Base-by-base conservation (phyloP, 2,888 invertebrate species). In the Epinotia ramella region DNA sequence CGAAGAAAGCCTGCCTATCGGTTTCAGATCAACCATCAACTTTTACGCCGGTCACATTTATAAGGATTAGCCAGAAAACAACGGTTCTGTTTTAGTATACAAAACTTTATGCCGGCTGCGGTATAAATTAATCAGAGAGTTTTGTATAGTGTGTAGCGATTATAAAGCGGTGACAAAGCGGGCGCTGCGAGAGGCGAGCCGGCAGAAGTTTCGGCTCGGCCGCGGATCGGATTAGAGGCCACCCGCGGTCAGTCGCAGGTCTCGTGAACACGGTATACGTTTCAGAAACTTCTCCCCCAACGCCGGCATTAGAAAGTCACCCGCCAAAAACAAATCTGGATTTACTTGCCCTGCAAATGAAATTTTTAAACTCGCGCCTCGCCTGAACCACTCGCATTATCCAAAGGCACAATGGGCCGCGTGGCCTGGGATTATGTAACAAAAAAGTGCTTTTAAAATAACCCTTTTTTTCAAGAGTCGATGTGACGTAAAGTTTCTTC, bases 281-380 rank as follows among this genome's bases (percentile, higher is more conserved):
- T 94, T 93, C 91, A 93, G 89, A 91, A 93, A 94, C 90, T 94
- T 94, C 90, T 87, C 86, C 86, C 82, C 76, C 82, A 85, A 84
- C 83, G 84, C 81, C 82, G 86, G 91, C 93, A 93, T 94, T 94
- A 94, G 92, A 90, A 93, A 94, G 93, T 92, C 94, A 93, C 89
- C 91, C 88, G 84, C 84, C 85, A 87, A 76, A 79, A 79, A 90
- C 92, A 92, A 92, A 93, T 93, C 91, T 89, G 93, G 91, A 90
- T 91, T 93, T 91, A 89, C 88, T 89, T 86, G 84, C 84, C 84
- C 83, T 90, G 91, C 81, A 87, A 91, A 89, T 92, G 91, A 91
- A 91, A 90, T 90, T 93, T 91, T 89, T 86, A 87, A 92, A 90
- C 84, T 89, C 88, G 82, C 82, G 80, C 84, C 85, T 84, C 86